Evolutionary conservation across 2,888 invertebrate species (phyloP).

Genomic region (Eledone cirrhosa): DNA sequence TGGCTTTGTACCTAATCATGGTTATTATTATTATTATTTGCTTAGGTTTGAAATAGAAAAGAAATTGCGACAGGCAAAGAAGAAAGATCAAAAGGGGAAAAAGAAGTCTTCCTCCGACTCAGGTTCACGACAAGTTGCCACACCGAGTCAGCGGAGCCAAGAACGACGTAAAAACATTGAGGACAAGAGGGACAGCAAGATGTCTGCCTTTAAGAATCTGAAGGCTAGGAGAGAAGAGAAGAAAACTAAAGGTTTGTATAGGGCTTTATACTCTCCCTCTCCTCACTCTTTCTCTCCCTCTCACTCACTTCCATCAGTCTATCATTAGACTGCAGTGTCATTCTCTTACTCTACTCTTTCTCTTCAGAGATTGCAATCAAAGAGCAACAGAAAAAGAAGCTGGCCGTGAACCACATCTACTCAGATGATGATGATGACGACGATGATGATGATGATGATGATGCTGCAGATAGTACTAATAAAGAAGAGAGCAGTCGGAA

Average conservation of each 20-base stretch:
- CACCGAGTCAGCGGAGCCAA: slow-evolving; percentile 72
- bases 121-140: slow-evolving; percentile 41
- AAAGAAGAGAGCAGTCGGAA: slow-evolving; percentile 38
- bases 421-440: slow-evolving; percentile 71
- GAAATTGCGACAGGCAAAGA: slow-evolving; percentile 85
- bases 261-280: neutral
- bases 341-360: neutral
- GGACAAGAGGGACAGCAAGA: slow-evolving; percentile 80
- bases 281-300: neutral
- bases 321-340: no score
- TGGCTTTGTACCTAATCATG: no score
- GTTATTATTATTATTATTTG: neutral
- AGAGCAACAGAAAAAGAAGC: slow-evolving; percentile 75
- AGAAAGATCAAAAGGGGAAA: slow-evolving; percentile 75
- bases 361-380: slow-evolving; percentile 33
- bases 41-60: slow-evolving; percentile 91
- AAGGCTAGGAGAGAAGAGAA: slow-evolving; percentile 91
- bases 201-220: slow-evolving; percentile 91
- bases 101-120: slow-evolving; percentile 59
- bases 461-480: slow-evolving; percentile 27
- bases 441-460: slow-evolving; percentile 51
- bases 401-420: slow-evolving; percentile 94
- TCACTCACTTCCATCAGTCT: no score
- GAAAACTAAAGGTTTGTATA: slow-evolving; percentile 72
- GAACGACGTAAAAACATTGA: slow-evolving; percentile 91